A percentile compares a stretch with the other conserved stretches of the same genome.
phyloP scores from a whole-genome alignment of 2,888 invertebrate species.

The Unio pictorum region DNA sequence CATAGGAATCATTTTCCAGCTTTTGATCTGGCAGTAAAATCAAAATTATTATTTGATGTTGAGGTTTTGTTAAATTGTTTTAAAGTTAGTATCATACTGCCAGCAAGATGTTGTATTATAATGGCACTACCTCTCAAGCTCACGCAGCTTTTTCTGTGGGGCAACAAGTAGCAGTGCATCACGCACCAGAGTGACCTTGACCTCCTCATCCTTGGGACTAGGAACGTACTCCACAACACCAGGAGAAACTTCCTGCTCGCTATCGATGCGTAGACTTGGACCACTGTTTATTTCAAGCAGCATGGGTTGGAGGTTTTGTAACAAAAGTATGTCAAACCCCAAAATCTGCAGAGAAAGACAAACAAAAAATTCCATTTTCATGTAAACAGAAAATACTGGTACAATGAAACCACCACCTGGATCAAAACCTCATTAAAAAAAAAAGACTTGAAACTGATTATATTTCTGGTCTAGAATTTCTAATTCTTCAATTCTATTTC shows the following conservation, averaged over 20 bases:
- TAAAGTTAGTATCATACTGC: background rate
- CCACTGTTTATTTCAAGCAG: conserved; percentile 74
- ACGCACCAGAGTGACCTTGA: conserved; percentile 72
- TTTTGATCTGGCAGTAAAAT: no score
- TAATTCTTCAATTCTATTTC: no score
- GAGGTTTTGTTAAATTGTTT: no score
- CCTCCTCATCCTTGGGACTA: conserved; percentile 70
- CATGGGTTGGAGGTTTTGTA: conserved; percentile 70
- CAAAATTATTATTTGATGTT: no score
- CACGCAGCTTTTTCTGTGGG: conserved; percentile 52
- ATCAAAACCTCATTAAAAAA: no score
- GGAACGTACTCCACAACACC: conserved; percentile 60
- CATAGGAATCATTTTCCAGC: no score
- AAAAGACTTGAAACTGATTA: no score
- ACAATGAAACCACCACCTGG: no score
- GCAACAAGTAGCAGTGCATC: conserved; percentile 72
- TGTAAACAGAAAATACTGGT: no score
- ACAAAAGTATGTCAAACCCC: conserved; percentile 73
- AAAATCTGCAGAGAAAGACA: conserved; percentile 69
- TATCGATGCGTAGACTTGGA: conserved; percentile 72
- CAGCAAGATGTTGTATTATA: no score
- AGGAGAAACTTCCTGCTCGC: conserved; percentile 65
- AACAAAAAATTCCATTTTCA: background rate
- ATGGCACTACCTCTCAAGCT: conserved; percentile 24
- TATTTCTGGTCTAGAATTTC: no score